Evolutionary conservation across 2,113 vertebrate species (phyloP).

Genomic region (Semnornis frantzii): DNA sequence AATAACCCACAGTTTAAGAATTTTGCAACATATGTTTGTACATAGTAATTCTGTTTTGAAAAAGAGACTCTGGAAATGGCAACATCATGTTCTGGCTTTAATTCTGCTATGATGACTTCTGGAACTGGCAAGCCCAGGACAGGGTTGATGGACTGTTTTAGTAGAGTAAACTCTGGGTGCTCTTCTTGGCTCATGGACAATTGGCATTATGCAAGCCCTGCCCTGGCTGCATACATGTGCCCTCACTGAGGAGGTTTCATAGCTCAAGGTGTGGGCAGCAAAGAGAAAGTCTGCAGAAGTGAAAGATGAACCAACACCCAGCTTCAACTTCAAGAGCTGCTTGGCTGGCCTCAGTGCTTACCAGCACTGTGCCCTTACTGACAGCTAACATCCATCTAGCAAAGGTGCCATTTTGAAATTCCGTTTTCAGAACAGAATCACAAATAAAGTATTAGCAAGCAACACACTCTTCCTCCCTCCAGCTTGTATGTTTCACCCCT

Average conservation of each 20-base stretch:
- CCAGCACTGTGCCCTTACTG: background rate
- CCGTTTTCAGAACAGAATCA: slow-evolving; percentile 43
- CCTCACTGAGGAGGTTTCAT: background rate
- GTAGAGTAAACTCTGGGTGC: background rate
- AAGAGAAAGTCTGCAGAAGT: background rate
- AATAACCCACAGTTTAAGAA: background rate
- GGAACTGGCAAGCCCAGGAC: background rate
- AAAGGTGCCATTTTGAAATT: background rate
- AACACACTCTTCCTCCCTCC: background rate
- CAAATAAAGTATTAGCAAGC: background rate
- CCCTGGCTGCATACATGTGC: background rate
- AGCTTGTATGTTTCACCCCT: background rate
- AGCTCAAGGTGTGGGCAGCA: background rate
- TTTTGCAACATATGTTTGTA: background rate
- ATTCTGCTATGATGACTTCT: background rate
- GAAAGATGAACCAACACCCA: background rate
- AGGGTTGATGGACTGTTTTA: background rate
- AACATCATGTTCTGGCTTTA: background rate
- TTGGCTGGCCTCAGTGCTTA: background rate
- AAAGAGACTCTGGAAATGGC: slow-evolving; percentile 16
- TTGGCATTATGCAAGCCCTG: background rate
- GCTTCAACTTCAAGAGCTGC: background rate
- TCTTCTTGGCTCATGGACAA: background rate
- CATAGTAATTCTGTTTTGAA: background rate
- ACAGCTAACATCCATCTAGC: background rate